phyloP scores from a whole-genome alignment of 2,797 vertebrate genomes.

The Pseudochirops cupreus region DNA sequence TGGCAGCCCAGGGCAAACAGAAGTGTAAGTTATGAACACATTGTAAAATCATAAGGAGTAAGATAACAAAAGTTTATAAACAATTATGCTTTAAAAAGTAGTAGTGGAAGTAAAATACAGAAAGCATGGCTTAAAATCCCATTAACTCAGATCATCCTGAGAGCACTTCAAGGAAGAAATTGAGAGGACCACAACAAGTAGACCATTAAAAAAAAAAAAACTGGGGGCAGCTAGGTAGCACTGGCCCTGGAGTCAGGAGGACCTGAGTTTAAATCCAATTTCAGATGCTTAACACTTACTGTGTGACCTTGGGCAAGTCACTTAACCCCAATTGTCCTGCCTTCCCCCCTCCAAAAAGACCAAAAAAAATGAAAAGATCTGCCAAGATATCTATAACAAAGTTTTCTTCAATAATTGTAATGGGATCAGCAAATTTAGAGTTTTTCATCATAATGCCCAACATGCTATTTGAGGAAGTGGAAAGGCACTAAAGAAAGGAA shows the following conservation, averaged over 20 bases:
- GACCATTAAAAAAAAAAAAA: too few relatives aligned
- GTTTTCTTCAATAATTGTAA: neutral
- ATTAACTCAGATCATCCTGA: neutral
- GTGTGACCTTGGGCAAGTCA: too few relatives aligned
- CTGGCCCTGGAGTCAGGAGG: too few relatives aligned
- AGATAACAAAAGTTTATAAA: neutral
- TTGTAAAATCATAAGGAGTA: neutral
- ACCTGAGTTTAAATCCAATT: too few relatives aligned
- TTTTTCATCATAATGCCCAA: neutral
- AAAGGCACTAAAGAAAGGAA: neutral
- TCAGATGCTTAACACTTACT: too few relatives aligned
- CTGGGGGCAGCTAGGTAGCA: too few relatives aligned
- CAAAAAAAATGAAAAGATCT: neutral
- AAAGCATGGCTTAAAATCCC: neutral
- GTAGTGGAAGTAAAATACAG: neutral
- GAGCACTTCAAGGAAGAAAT: neutral
- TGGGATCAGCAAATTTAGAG: neutral
- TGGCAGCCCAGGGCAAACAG: neutral
- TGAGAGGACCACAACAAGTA: neutral
- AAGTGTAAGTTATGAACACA: neutral
- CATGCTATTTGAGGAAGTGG: neutral
- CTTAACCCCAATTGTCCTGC: too few relatives aligned
- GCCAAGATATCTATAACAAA: neutral
- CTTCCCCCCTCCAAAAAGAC: too few relatives aligned
- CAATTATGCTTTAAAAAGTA: neutral